A percentile compares a stretch with the other conserved stretches of the same genome.
Conservation (phyloP, 2,888 invertebrate species). For the Agonopterix subpropinquella region DNA sequence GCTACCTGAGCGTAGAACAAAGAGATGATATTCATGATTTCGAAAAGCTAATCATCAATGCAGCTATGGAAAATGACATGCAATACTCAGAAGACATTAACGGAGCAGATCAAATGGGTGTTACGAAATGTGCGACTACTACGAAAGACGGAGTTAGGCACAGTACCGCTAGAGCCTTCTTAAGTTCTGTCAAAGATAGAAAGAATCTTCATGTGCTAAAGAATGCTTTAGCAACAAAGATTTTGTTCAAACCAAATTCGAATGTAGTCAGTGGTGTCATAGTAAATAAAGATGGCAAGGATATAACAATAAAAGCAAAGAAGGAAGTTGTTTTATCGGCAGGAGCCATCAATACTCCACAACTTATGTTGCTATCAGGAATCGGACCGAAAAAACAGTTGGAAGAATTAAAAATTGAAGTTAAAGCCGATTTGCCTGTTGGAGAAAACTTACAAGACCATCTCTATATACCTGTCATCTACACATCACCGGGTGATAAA, state of each 20-base stretch:
- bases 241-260: slow-evolving; percentile 65
- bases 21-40: slow-evolving; percentile 21
- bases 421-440: slow-evolving; percentile 61
- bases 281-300: slow-evolving; percentile 40
- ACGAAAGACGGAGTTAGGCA: slow-evolving; percentile 60
- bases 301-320: slow-evolving; percentile 40
- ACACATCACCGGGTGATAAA: slow-evolving; percentile 35
- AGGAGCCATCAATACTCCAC: slow-evolving; percentile 69
- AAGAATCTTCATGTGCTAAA: slow-evolving; percentile 64
- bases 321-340: slow-evolving; percentile 71
- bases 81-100: slow-evolving; percentile 46
- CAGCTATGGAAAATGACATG: slow-evolving; percentile 60
- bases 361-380: slow-evolving; percentile 68
- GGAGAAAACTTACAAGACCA: slow-evolving; percentile 74
- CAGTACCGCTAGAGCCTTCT: slow-evolving; percentile 72
- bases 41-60: slow-evolving; percentile 41
- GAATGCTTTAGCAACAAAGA: slow-evolving; percentile 66
- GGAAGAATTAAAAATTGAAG: slow-evolving; percentile 41
- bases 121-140: slow-evolving; percentile 54
- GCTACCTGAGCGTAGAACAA: slow-evolving; percentile 52
- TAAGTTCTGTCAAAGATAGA: slow-evolving; percentile 47
- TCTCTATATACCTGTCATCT: slow-evolving; percentile 47
- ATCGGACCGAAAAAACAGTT: slow-evolving; percentile 64
- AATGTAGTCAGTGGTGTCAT: slow-evolving; percentile 59
- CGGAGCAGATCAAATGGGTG: slow-evolving; percentile 63